A percentile compares a stretch with the other conserved stretches of the same genome.
Evolutionary conservation across 1,140 invertebrate genomes (phyloP).

Genomic region (Condylostylus longicornis): DNA sequence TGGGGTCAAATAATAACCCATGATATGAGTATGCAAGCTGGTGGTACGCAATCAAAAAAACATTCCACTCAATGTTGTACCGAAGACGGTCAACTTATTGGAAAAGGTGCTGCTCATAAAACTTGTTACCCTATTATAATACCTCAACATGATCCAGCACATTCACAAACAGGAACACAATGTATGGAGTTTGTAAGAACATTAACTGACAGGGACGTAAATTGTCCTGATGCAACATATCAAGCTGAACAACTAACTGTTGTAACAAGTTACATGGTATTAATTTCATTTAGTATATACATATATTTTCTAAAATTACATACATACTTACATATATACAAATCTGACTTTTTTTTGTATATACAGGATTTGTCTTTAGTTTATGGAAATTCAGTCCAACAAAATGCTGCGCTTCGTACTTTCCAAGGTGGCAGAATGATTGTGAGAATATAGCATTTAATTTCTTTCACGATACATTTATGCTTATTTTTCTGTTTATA

Average conservation of each 20-base stretch:
- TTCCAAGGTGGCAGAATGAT: conserved; percentile 46
- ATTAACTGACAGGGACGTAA: conserved; percentile 49
- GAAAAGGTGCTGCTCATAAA: conserved; percentile 31
- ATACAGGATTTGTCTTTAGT: conserved; percentile 74
- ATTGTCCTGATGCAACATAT: conserved; percentile 40
- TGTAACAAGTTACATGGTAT: conserved; percentile 70
- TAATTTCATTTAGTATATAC: no score
- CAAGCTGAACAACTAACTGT: conserved; percentile 67
- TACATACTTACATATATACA: no score
- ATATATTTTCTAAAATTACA: no score
- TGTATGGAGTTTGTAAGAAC: conserved; percentile 80
- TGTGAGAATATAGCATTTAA: no score
- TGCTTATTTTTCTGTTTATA: not conserved
- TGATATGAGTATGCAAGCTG: conserved; percentile 64
- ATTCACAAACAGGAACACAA: conserved; percentile 45
- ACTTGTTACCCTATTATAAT: conserved; percentile 75
- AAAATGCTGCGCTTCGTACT: conserved; percentile 47
- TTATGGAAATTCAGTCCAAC: conserved; percentile 57
- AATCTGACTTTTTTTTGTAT: no score
- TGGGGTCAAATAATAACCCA: conserved; percentile 80
- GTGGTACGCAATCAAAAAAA: conserved; percentile 52
- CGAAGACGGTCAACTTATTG: conserved; percentile 42
- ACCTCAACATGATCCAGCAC: conserved; percentile 67
- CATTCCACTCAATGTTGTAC: conserved; percentile 54
- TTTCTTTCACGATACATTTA: conserved; percentile 10